A percentile compares a stretch with the other conserved stretches of the same genome.
phyloP scores from a whole-genome alignment of 2,113 vertebrate genomes.

The Xiphophorus hellerii region DNA sequence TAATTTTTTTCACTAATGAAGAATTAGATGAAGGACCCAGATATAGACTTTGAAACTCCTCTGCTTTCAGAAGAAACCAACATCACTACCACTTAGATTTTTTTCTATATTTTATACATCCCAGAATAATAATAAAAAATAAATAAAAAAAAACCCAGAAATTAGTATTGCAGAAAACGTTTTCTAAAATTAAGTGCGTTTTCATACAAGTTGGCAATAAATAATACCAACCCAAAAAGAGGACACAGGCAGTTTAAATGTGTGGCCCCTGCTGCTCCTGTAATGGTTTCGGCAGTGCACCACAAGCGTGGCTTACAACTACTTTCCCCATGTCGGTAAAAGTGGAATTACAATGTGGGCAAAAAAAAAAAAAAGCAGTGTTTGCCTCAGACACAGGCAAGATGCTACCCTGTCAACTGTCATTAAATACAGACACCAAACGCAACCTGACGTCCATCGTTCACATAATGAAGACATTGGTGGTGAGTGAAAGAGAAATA shows the following conservation, averaged over 20 bases:
- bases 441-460: constrained; percentile 77
- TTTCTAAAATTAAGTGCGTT: not conserved
- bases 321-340: constrained; percentile 67
- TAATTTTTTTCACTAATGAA: too few relatives aligned
- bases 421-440: constrained; percentile 72
- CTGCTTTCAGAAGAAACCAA: too few relatives aligned
- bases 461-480: constrained; percentile 82
- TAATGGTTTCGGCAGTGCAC: constrained; percentile 37
- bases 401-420: constrained; percentile 75
- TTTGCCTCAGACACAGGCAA: constrained; percentile 65
- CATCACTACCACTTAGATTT: not conserved
- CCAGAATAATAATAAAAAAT: too few relatives aligned
- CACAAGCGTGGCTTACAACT: constrained; percentile 25
- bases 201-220: constrained; percentile 5
- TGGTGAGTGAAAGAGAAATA: constrained; percentile 80
- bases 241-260: constrained; percentile 2
- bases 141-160: too few relatives aligned
- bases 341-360: constrained; percentile 63
- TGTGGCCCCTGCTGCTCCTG: constrained; percentile 8
- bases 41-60: too few relatives aligned
- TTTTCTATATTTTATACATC: too few relatives aligned
- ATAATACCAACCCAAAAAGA: not conserved
- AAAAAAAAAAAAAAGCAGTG: constrained; percentile 72
- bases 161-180: not conserved
- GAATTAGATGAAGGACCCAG: too few relatives aligned